These are phyloP conservation scores for Aphelocoma coerulescens DNA, from an alignment of 2,113 vertebrate species.

Conservation along the genomic window DNA sequence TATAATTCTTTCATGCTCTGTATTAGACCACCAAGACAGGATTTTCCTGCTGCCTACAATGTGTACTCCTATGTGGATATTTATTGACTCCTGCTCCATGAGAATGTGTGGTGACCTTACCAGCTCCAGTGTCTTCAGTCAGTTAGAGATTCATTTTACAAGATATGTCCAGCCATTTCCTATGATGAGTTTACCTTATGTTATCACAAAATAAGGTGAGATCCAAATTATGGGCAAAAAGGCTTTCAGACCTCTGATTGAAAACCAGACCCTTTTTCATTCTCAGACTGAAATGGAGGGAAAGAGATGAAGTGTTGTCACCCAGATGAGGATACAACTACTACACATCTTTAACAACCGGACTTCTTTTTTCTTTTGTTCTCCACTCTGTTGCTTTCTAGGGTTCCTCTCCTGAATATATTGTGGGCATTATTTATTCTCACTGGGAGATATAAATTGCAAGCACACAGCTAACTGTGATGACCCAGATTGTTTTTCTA, in stretches of 20 bases:
- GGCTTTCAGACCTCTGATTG: neutral
- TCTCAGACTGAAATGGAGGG: neutral
- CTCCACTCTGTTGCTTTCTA: neutral
- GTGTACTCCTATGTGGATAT: neutral
- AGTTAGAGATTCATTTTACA: neutral
- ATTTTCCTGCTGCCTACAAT: neutral
- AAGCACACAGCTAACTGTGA: neutral
- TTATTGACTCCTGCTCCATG: neutral
- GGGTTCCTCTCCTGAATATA: neutral
- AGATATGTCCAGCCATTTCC: neutral
- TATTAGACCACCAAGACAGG: neutral
- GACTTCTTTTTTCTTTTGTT: neutral
- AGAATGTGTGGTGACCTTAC: neutral
- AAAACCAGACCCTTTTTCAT: neutral
- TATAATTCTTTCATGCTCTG: neutral
- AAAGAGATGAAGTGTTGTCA: neutral
- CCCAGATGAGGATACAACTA: neutral
- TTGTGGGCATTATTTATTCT: neutral
- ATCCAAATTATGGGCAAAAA: neutral
- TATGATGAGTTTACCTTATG: neutral
- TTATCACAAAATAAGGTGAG: neutral
- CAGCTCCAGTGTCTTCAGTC: neutral
- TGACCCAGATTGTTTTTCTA: neutral
- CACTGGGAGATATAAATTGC: neutral
- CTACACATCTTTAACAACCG: neutral